These are phyloP conservation scores for Melanostigma gelatinosum DNA, from an alignment of 2,113 vertebrate species.

Conservation along the genomic window DNA sequence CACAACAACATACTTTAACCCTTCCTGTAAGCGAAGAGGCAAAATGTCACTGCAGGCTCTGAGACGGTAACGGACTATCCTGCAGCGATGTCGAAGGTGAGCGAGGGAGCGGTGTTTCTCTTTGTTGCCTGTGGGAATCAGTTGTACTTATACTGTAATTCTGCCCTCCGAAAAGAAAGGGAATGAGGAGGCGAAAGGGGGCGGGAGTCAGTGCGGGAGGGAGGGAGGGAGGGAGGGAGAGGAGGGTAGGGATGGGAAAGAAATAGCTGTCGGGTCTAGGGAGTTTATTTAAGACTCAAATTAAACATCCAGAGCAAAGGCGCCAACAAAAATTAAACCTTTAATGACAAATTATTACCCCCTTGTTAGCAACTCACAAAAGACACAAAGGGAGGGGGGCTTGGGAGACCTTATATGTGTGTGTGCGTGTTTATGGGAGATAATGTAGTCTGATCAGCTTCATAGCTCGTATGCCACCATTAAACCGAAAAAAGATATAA, in stretches of 20 bases:
- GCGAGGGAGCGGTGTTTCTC: constrained; percentile 83
- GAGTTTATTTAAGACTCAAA: constrained; percentile 93
- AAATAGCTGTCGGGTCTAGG: constrained; percentile 84
- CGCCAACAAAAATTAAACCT: constrained; percentile 87
- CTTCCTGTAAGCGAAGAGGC: constrained; percentile 25
- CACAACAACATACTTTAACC: constrained; percentile 28
- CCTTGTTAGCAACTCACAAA: constrained; percentile 86
- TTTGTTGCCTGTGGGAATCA: constrained; percentile 87
- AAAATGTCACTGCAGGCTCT: constrained; percentile 40
- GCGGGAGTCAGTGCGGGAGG: constrained; percentile 35
- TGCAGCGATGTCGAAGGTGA: constrained; percentile 50
- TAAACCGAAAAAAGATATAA: constrained; percentile 7
- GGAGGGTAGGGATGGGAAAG: constrained; percentile 75
- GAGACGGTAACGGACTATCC: constrained; percentile 34
- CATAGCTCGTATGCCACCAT: constrained; percentile 12
- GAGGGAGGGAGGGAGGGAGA: constrained; percentile 70
- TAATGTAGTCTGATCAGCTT: constrained; percentile 12
- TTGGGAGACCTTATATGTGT: not conserved
- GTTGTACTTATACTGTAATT: constrained; percentile 71
- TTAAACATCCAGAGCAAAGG: constrained; percentile 89
- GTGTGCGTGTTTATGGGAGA: not conserved
- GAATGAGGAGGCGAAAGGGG: constrained; percentile 67
- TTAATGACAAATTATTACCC: constrained; percentile 89
- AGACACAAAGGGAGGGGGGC: constrained; percentile 9
- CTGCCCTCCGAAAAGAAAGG: constrained; percentile 80